These are phyloP conservation scores for Delichon dasypus DNA, from an alignment of 2,797 vertebrate genomes.

Conservation along the genomic window DNA sequence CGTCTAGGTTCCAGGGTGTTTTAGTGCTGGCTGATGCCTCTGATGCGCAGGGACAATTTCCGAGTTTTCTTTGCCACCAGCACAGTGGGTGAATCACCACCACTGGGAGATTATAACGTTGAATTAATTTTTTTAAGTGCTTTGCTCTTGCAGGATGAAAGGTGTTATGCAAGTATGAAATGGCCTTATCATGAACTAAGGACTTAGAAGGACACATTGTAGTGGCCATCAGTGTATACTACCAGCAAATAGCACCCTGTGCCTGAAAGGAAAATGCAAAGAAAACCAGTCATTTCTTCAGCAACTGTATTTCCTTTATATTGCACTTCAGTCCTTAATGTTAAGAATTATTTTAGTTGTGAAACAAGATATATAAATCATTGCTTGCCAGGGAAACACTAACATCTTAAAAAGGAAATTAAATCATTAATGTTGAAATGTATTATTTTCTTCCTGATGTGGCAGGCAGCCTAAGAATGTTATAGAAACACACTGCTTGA, in stretches of 20 bases:
- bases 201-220: conserved; percentile 1
- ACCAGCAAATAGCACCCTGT: neutral
- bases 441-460: conserved; percentile 3
- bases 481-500: neutral
- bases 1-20: neutral
- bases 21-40: neutral
- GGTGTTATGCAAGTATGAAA: conserved; percentile 24
- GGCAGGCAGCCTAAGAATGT: neutral
- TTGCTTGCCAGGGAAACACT: neutral
- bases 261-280: neutral
- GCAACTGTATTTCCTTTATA: neutral
- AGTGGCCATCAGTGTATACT: conserved; percentile 15
- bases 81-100: neutral
- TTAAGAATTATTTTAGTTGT: neutral
- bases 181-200: neutral
- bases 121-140: conserved; percentile 37
- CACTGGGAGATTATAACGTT: neutral
- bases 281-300: neutral
- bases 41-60: neutral
- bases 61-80: neutral
- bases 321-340: neutral
- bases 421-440: conserved; percentile 31
- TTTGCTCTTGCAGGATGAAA: conserved; percentile 23
- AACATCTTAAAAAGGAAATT: conserved; percentile 13
- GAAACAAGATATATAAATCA: conserved; percentile 4